phyloP scores from a whole-genome alignment of 2,113 vertebrate species.

The Notothenia rossii region DNA sequence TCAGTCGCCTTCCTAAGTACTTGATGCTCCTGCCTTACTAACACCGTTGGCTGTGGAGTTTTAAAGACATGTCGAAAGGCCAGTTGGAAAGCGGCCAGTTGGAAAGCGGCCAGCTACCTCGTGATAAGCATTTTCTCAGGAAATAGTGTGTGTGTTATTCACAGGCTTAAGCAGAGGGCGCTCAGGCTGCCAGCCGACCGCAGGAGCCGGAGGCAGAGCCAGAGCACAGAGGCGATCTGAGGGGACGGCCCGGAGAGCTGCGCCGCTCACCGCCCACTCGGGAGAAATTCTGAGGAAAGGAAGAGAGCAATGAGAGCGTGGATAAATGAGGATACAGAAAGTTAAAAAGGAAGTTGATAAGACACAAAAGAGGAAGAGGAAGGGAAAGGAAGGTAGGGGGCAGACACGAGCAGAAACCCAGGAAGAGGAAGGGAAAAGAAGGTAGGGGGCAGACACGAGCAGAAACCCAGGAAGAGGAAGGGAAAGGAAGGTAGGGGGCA shows the following conservation, averaged over 20 bases:
- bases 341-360: too few relatives aligned
- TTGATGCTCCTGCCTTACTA: neutral
- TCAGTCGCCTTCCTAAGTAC: neutral
- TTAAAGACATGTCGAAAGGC: neutral
- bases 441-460: too few relatives aligned
- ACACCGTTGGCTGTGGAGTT: neutral
- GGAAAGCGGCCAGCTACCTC: neutral
- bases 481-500: too few relatives aligned
- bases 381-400: neutral
- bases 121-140: neutral
- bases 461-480: too few relatives aligned
- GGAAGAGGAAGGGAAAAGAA: too few relatives aligned
- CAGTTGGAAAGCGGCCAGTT: neutral
- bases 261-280: slow-evolving; percentile 71
- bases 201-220: slow-evolving; percentile 65
- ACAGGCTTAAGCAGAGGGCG: slow-evolving; percentile 62
- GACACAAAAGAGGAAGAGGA: neutral
- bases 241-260: slow-evolving; percentile 70
- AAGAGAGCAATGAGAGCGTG: too few relatives aligned
- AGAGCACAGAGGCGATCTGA: slow-evolving; percentile 73
- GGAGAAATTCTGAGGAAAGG: slow-evolving; percentile 65
- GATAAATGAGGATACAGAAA: neutral
- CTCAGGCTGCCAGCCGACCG: slow-evolving; percentile 69
- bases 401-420: neutral
- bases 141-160: slow-evolving; percentile 45